phyloP scores from a whole-genome alignment of 2,888 invertebrate species.

The Pristionchus japonicus region DNA sequence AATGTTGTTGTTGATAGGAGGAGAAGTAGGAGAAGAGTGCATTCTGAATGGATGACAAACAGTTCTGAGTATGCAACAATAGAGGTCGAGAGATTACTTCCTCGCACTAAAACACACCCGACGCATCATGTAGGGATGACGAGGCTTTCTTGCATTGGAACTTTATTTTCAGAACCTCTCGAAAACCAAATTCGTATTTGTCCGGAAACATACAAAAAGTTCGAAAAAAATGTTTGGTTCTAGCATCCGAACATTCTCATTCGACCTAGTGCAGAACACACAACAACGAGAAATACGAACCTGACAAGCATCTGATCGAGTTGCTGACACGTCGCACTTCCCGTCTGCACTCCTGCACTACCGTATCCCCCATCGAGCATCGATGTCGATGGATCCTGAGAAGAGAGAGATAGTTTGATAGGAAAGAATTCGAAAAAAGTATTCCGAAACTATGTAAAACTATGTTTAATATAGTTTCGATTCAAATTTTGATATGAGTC shows the following conservation, averaged over 20 bases:
- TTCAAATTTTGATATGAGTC: neutral
- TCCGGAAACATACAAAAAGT: too few species aligned
- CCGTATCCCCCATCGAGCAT: constrained; percentile 31
- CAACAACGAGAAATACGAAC: neutral
- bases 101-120: neutral
- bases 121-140: too few species aligned
- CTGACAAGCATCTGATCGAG: constrained; percentile 22
- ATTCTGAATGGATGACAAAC: neutral
- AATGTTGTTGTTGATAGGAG: constrained; percentile 13
- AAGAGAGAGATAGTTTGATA: neutral
- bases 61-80: neutral
- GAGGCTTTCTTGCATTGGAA: too few species aligned
- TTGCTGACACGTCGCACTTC: constrained; percentile 18
- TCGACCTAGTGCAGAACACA: too few species aligned
- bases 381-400: neutral
- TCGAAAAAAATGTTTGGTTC: too few species aligned
- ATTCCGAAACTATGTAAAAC: neutral
- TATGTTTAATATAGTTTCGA: neutral
- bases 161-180: too few species aligned
- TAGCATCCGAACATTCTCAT: too few species aligned
- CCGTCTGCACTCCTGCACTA: neutral
- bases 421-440: neutral
- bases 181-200: too few species aligned
- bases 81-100: neutral
- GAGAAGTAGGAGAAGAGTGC: constrained; percentile 3